Evolutionary conservation across 2,888 invertebrate genomes (phyloP).

Genomic region (Chalcosyrphus nemorum): DNA sequence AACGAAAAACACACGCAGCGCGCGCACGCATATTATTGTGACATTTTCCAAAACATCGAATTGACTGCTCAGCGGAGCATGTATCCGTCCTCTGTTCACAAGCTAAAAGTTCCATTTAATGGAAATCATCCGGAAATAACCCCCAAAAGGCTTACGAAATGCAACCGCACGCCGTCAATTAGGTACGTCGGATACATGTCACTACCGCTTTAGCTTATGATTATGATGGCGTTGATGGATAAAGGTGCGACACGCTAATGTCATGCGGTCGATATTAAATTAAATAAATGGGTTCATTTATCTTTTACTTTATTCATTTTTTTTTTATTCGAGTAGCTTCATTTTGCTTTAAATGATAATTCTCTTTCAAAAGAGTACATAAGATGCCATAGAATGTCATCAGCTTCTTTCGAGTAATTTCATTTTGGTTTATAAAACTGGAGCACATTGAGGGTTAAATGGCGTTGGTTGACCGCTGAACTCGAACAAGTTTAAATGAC

Average conservation of each 20-base stretch:
- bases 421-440: neutral
- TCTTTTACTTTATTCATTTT: neutral
- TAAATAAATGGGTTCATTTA: conserved; percentile 51
- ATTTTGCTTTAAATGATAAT: neutral
- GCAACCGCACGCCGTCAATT: conserved; percentile 29
- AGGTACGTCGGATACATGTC: conserved; percentile 7
- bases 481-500: neutral
- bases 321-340: conserved; percentile 34
- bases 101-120: conserved; percentile 45
- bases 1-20: neutral
- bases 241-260: conserved; percentile 63
- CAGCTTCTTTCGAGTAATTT: conserved; percentile 5
- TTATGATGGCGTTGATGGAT: conserved; percentile 52
- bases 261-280: conserved; percentile 47
- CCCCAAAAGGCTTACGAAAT: conserved; percentile 47
- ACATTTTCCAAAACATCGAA: conserved; percentile 60
- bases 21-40: conserved; percentile 46
- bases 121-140: conserved; percentile 69
- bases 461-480: neutral
- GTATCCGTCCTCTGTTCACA: conserved; percentile 38
- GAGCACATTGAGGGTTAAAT: neutral
- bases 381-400: conserved; percentile 41
- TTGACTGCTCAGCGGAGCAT: conserved; percentile 46
- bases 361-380: neutral
- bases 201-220: conserved; percentile 29